Conservation (phyloP, 2,797 vertebrate species). For the Balearica regulorum region DNA sequence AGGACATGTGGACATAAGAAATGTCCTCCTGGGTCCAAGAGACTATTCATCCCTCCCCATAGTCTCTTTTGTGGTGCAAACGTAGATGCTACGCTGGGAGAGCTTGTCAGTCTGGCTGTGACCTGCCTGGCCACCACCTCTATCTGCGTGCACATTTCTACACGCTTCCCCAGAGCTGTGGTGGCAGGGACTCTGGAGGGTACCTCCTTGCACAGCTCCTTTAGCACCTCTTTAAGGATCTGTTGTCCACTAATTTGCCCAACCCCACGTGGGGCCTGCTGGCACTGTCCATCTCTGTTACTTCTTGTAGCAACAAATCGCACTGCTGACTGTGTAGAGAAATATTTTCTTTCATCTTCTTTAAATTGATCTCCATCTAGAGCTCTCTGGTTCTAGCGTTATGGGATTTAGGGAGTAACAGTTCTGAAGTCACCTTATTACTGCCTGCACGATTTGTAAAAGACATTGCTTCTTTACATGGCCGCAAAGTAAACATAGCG, state of each 20-base stretch:
- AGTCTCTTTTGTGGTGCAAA: not conserved
- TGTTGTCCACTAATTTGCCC: not conserved
- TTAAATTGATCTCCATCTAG: not conserved
- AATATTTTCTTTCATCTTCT: not conserved
- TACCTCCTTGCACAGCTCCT: not conserved
- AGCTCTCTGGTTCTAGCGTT: not conserved
- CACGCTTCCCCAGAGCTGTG: no score
- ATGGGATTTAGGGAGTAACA: not conserved
- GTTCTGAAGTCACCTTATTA: not conserved
- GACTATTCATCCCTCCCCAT: not conserved
- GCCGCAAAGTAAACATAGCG: not conserved
- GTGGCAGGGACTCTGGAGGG: not conserved
- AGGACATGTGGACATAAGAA: not conserved
- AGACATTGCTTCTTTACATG: not conserved
- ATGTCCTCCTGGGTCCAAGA: not conserved
- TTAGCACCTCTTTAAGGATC: not conserved
- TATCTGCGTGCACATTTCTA: fast-evolving
- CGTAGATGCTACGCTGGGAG: not conserved
- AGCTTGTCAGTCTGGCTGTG: not conserved
- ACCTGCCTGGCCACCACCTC: not conserved
- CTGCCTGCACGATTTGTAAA: not conserved
- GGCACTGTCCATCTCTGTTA: not conserved
- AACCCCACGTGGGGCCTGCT: fast-evolving
- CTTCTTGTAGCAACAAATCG: not conserved
- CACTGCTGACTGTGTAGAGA: not conserved